phyloP scores from a whole-genome alignment of 2,797 vertebrate species.

The Florisuga fusca region DNA sequence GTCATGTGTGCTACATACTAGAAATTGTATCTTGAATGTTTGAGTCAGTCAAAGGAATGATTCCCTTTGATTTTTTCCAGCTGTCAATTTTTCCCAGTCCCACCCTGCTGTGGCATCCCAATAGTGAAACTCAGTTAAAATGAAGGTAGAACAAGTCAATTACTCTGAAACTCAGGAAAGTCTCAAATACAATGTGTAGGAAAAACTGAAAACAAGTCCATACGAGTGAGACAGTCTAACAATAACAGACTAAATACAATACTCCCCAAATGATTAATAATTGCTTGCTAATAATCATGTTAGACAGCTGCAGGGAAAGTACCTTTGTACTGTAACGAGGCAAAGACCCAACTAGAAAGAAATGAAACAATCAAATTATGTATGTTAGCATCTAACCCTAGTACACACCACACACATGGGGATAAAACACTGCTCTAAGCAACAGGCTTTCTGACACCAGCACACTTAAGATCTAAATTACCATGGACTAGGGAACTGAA shows the following conservation, averaged over 20 bases:
- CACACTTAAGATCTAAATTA: conserved; percentile 45
- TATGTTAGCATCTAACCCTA: neutral
- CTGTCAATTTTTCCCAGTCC: neutral
- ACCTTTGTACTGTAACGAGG: neutral
- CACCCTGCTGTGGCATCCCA: neutral
- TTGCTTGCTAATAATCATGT: neutral
- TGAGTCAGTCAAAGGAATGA: accelerated
- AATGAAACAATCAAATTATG: neutral
- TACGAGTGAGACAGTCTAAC: neutral
- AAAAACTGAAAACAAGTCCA: neutral
- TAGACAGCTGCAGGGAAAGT: neutral
- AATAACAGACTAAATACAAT: neutral
- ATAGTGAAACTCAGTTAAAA: neutral
- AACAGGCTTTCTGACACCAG: conserved; percentile 60
- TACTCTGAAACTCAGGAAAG: neutral
- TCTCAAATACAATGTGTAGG: neutral
- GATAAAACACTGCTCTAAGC: neutral
- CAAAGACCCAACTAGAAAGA: neutral
- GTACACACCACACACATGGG: neutral
- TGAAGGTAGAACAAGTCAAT: neutral
- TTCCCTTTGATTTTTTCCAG: neutral
- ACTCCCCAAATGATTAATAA: neutral
- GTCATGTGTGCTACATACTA: neutral
- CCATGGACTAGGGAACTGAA: conserved; percentile 12
- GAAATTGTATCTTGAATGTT: neutral